Evolutionary conservation across 2,113 vertebrate genomes (phyloP), one percentile per base, ranked within the genome.

Genomic region (Vimba vimba): DNA sequence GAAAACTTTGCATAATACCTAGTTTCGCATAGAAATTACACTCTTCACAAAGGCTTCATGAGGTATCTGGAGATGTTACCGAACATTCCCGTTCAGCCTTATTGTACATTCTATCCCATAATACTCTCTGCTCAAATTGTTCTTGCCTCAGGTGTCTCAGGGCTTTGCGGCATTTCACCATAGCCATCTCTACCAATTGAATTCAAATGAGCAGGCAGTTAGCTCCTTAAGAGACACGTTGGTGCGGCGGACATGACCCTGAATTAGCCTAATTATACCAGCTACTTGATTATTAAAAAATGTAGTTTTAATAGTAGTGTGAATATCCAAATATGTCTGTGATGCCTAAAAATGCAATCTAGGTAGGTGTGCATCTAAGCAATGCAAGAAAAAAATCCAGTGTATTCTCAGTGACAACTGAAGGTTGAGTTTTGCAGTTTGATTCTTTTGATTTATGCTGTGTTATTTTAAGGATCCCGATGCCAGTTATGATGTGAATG

Each of bases 401-500:
- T n/a, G 69, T 43, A n/a, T 73, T 47, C 71, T 74, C 71, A 47
- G 23, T 74, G 71, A 47, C 74, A 55, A 60, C 19, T 4, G 36
- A 43, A 43, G 33, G 55, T n/a, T 36, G 75, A 9, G 50, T n/a
- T 4, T 17, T 21, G 21, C 23, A 43, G 9, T 60, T n/a, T 59
- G 36, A 69, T 30, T 45, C 7, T 43, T 33, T 21, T 69, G n/a
- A 23, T 57, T 84, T 73, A 69, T 64, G 36, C 3, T 86, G 39
- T 92, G n/a, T 82, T 59, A 25, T 83, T 36, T 84, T 21, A 66
- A 96, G 98, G 98, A 99, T 83, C 96, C 97, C 0, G 96, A 95
- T 12, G 98, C 98, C 15, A 99, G 98, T 91, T 99, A 98, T 57
- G 98, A 99, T 1, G 97, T 99, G 86, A 99, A 99, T 1, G 97